Percentiles rank a stretch among this genome's conserved stretches.
Evolutionary conservation across 2,888 invertebrate genomes (phyloP).

Genomic region (Microdon myrmicae): DNA sequence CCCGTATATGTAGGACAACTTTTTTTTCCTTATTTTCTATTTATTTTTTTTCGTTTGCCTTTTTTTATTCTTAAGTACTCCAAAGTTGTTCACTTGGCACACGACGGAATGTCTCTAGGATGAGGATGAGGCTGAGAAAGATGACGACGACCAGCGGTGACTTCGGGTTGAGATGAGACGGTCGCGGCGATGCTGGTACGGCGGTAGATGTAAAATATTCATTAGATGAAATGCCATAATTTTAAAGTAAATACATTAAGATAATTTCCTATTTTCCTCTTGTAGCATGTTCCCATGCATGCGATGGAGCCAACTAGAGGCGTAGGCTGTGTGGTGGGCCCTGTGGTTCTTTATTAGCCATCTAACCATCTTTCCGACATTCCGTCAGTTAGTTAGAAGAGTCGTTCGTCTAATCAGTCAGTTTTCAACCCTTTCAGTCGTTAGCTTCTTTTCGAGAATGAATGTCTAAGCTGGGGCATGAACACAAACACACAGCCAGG

Average conservation of each 20-base stretch:
- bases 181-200: background rate
- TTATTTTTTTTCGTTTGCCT: slow-evolving; percentile 7
- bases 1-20: slow-evolving; percentile 43
- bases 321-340: slow-evolving; percentile 33
- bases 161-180: background rate
- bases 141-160: background rate
- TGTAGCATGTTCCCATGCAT: slow-evolving; percentile 33
- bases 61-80: slow-evolving; percentile 26
- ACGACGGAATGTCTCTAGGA: too few relatives aligned
- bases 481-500: slow-evolving; percentile 4
- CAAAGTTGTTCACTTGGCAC: slow-evolving; percentile 43
- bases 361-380: slow-evolving; percentile 9
- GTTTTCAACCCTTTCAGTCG: background rate
- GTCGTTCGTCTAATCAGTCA: slow-evolving; percentile 1
- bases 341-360: slow-evolving; percentile 45
- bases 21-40: slow-evolving; percentile 9
- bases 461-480: too few relatives aligned
- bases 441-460: background rate
- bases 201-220: slow-evolving; percentile 38
- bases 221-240: slow-evolving; percentile 49
- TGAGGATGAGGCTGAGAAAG: background rate
- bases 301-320: background rate
- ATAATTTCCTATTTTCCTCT: slow-evolving; percentile 51
- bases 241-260: slow-evolving; percentile 50
- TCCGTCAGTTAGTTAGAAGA: slow-evolving; percentile 31